These are phyloP conservation scores for Myotis davidii DNA, from an alignment of 2,113 vertebrate genomes.

Conservation along the genomic window DNA sequence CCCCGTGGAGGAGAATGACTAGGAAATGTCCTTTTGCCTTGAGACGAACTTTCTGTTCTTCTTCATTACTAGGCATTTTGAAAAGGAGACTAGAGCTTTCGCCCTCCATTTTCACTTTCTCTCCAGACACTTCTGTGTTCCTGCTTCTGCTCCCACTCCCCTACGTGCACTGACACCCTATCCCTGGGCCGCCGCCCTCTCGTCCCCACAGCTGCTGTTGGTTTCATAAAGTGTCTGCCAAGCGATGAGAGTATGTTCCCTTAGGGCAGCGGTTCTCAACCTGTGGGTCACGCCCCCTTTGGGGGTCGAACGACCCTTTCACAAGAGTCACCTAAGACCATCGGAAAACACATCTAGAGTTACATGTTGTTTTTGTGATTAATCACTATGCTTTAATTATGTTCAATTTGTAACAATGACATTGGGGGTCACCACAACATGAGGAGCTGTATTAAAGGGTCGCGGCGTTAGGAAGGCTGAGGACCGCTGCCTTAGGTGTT, in stretches of 20 bases:
- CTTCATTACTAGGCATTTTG: neutral
- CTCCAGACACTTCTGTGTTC: neutral
- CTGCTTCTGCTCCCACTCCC: neutral
- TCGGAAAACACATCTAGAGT: no score
- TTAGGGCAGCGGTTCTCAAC: neutral
- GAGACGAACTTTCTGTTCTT: neutral
- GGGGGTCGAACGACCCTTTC: no score
- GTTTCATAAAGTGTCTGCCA: neutral
- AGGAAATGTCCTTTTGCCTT: neutral
- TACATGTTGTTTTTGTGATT: no score
- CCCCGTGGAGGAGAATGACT: slow-evolving; percentile 6
- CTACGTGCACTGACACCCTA: no score
- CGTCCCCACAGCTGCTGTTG: neutral
- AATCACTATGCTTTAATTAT: no score
- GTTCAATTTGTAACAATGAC: no score
- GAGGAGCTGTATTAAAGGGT: no score
- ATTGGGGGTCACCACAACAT: no score
- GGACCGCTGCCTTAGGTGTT: neutral
- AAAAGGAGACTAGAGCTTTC: neutral
- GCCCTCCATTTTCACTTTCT: neutral
- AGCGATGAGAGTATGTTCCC: neutral
- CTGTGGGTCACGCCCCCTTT: no score
- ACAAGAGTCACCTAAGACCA: no score
- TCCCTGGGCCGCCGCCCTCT: neutral
- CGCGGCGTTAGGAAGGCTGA: no score